These are phyloP conservation scores for Puffinus mauretanicus DNA, from an alignment of 2,113 vertebrate species.

Conservation along the genomic window DNA sequence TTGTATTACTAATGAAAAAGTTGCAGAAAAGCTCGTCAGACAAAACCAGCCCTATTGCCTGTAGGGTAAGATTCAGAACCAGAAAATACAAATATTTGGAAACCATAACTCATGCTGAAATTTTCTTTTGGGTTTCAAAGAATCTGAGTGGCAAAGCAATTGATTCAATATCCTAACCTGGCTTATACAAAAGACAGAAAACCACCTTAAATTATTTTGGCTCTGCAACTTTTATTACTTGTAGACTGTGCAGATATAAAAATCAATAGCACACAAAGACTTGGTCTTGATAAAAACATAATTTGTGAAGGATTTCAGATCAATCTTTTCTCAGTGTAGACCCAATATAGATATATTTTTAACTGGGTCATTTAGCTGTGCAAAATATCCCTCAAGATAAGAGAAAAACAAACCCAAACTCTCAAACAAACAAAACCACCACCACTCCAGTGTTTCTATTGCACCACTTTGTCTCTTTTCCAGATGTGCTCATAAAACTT, in stretches of 20 bases:
- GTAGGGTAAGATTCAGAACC: not conserved
- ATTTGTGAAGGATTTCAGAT: conserved; percentile 44
- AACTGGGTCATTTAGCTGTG: not conserved
- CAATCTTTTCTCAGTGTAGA: not conserved
- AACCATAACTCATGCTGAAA: not conserved
- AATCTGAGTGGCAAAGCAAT: not conserved
- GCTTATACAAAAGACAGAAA: conserved; percentile 21
- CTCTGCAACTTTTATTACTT: conserved; percentile 9
- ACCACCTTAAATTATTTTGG: conserved; percentile 22
- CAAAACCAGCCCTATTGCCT: not conserved
- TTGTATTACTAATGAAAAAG: not conserved
- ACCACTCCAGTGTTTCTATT: not conserved
- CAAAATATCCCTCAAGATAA: not conserved
- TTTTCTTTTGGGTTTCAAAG: not conserved
- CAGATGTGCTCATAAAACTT: not conserved
- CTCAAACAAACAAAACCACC: not conserved
- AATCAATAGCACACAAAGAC: conserved; percentile 42
- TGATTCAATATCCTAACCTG: not conserved
- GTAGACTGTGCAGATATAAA: conserved; percentile 8
- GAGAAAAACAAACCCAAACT: not conserved
- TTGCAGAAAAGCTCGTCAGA: not conserved
- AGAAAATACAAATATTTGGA: not conserved
- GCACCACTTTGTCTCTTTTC: not conserved
- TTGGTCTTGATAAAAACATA: conserved; percentile 50
- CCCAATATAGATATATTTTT: not conserved